Evolutionary conservation across 2,113 vertebrate species (phyloP).

Genomic region (Tetraodon nigroviridis): DNA sequence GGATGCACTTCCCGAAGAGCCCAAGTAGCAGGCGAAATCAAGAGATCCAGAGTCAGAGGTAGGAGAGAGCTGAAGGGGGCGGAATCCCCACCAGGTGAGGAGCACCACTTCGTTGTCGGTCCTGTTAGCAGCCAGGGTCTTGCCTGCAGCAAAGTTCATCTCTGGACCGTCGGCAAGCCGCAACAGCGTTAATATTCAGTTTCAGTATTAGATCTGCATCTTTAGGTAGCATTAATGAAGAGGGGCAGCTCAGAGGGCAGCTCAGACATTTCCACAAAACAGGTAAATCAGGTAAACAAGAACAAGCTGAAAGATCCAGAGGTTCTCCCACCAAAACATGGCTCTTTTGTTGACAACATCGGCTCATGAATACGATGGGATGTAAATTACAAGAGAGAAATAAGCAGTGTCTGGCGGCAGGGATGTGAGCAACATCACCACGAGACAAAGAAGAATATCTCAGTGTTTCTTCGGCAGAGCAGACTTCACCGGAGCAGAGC

Average conservation of each 20-base stretch:
- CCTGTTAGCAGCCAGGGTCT: conserved; percentile 1
- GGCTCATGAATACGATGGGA: conserved; percentile 14
- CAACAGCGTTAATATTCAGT: too few species aligned
- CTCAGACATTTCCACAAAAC: neutral
- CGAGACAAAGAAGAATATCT: conserved; percentile 28
- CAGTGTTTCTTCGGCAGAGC: conserved; percentile 26
- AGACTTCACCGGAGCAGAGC: conserved; percentile 36
- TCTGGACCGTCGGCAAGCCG: too few species aligned
- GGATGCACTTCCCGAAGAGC: conserved; percentile 20
- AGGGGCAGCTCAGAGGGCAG: neutral
- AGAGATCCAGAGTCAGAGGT: conserved; percentile 22
- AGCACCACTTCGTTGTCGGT: conserved; percentile 21
- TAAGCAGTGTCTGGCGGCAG: conserved; percentile 22
- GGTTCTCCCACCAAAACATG: neutral
- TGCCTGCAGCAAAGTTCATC: too few species aligned
- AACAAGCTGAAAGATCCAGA: neutral
- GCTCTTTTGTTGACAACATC: conserved; percentile 28
- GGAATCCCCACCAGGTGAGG: conserved; percentile 24
- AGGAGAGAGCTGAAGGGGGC: conserved; percentile 28
- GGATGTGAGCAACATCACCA: conserved; percentile 24
- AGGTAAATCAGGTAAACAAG: conserved; percentile 2
- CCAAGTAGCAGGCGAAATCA: conserved; percentile 23
- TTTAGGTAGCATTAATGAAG: neutral
- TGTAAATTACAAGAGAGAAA: neutral
- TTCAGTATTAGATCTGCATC: too few species aligned